Conservation (phyloP, 2,888 invertebrate genomes). For the Agonopterix arenella region DNA sequence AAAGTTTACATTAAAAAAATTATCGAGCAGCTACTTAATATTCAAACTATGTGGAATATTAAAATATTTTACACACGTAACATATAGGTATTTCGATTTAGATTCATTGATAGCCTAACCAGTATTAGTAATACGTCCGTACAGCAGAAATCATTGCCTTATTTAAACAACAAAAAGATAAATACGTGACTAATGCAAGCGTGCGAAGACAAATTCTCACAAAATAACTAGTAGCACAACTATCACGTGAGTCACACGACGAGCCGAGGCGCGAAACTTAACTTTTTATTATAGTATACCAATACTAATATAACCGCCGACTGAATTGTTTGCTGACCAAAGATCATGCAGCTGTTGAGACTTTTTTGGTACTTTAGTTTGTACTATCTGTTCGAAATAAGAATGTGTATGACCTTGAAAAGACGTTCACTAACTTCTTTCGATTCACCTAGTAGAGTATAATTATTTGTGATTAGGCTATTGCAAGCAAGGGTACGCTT, state of each 20-base stretch:
- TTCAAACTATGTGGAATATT: too few relatives aligned
- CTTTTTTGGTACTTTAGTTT: too few relatives aligned
- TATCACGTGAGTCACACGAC: constrained; percentile 42
- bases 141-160: not conserved
- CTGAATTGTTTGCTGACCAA: constrained; percentile 39
- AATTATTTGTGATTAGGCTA: too few relatives aligned
- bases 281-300: constrained; percentile 41
- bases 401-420: too few relatives aligned
- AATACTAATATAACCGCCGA: constrained; percentile 48
- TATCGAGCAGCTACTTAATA: too few relatives aligned
- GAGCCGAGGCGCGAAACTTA: constrained; percentile 31
- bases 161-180: constrained; percentile 1
- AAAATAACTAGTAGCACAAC: constrained; percentile 31
- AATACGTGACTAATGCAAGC: constrained; percentile 19
- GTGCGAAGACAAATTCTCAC: constrained; percentile 29
- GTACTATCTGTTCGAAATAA: too few relatives aligned
- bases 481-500: too few relatives aligned
- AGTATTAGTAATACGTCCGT: not conserved
- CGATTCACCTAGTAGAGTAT: too few relatives aligned
- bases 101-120: not conserved
- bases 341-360: too few relatives aligned
- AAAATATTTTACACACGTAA: too few relatives aligned
- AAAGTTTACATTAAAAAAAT: too few relatives aligned
- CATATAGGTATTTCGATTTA: not conserved
- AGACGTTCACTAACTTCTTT: too few relatives aligned